Conservation (phyloP, 2,888 invertebrate species). For the Thalpophila matura region DNA sequence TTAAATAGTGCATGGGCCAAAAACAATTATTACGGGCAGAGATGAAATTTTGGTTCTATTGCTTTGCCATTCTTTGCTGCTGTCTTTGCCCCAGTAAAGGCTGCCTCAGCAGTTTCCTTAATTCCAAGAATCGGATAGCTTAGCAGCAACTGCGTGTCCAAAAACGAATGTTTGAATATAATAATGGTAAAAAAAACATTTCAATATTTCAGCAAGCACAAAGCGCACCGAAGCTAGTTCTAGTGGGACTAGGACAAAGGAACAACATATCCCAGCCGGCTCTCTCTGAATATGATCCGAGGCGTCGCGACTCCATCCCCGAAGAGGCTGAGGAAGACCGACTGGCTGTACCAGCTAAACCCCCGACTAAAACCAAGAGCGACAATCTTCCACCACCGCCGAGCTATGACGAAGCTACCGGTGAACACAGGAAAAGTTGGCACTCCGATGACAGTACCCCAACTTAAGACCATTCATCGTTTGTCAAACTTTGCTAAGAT, state of each 20-base stretch:
- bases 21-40: too few relatives aligned
- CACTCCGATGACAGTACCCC: constrained; percentile 88
- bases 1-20: too few relatives aligned
- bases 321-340: constrained; percentile 90
- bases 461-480: constrained; percentile 71
- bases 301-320: constrained; percentile 92
- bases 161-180: too few relatives aligned
- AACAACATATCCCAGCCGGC: constrained; percentile 92
- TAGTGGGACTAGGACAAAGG: constrained; percentile 84
- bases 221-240: constrained; percentile 92
- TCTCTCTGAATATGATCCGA: constrained; percentile 90
- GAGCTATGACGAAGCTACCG: constrained; percentile 83
- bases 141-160: too few relatives aligned
- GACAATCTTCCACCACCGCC: constrained; percentile 83
- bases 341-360: constrained; percentile 73
- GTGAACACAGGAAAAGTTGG: constrained; percentile 88
- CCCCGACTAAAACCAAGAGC: constrained; percentile 81
- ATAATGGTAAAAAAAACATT: too few relatives aligned
- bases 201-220: constrained; percentile 87
- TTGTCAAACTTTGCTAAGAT: constrained; percentile 33
- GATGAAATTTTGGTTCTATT: too few relatives aligned
- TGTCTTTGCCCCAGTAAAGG: too few relatives aligned
- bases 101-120: too few relatives aligned
- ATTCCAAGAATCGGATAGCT: not conserved
- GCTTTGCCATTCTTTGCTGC: too few relatives aligned